These are phyloP conservation scores for Toxostoma redivivum DNA, from an alignment of 2,113 vertebrate species.

Conservation along the genomic window DNA sequence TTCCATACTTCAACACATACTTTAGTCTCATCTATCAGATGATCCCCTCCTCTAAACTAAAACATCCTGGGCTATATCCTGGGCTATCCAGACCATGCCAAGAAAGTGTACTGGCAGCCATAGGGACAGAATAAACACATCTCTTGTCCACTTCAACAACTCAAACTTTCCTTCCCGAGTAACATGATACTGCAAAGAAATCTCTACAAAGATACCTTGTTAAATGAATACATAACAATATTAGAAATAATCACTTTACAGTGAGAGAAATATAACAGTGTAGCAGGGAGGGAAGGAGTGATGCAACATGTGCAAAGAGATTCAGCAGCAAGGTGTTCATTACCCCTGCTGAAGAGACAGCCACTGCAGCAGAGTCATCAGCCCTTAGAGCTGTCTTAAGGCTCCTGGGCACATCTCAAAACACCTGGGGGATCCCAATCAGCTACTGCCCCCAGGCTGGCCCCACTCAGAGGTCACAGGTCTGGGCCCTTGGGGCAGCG, in stretches of 20 bases:
- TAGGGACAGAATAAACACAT: background rate
- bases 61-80: background rate
- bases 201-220: fast-evolving
- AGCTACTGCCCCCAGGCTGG: background rate
- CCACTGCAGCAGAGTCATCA: background rate
- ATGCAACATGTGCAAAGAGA: background rate
- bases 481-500: fast-evolving
- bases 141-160: background rate
- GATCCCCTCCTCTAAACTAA: background rate
- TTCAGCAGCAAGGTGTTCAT: background rate
- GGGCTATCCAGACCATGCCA: fast-evolving
- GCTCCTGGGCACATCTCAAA: background rate
- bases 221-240: background rate
- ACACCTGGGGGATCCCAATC: fast-evolving
- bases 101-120: background rate
- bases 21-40: background rate
- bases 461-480: fast-evolving
- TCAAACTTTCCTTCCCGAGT: background rate
- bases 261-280: background rate
- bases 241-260: background rate
- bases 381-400: background rate
- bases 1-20: background rate
- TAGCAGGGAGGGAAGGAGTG: background rate
- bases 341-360: background rate
- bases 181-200: fast-evolving